Conservation (phyloP, 2,113 vertebrate species). For the Meleagris gallopavo region DNA sequence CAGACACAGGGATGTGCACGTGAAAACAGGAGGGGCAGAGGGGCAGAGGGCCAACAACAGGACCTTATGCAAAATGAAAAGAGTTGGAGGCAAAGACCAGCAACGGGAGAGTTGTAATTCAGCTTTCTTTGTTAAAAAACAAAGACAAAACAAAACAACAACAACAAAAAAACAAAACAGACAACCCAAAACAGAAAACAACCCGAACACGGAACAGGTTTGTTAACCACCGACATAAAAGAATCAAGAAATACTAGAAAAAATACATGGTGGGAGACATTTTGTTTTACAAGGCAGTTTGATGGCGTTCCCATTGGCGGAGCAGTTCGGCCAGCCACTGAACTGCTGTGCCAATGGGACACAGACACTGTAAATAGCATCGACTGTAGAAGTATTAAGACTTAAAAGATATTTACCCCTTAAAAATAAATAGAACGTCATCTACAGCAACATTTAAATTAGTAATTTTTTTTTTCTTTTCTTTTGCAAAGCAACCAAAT, state of each 20-base stretch:
- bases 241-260: slow-evolving; percentile 19
- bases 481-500: slow-evolving; percentile 34
- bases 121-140: slow-evolving; percentile 71
- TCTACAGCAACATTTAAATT: slow-evolving; percentile 46
- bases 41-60: not conserved
- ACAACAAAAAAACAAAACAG: not conserved
- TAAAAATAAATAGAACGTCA: slow-evolving; percentile 65
- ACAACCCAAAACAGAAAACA: slow-evolving; percentile 36
- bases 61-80: not conserved
- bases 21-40: not conserved
- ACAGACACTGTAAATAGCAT: slow-evolving; percentile 5
- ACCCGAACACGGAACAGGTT: slow-evolving; percentile 63
- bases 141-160: not conserved
- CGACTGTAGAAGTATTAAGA: slow-evolving; percentile 45
- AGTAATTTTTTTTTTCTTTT: slow-evolving; percentile 44
- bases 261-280: slow-evolving; percentile 16
- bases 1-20: not conserved
- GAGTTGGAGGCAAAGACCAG: not conserved
- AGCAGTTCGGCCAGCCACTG: not conserved
- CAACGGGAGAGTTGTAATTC: slow-evolving; percentile 37
- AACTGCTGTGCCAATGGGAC: slow-evolving; percentile 10
- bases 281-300: slow-evolving; percentile 30
- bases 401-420: slow-evolving; percentile 33
- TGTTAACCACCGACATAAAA: slow-evolving; percentile 66
- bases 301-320: slow-evolving; percentile 31